Evolutionary conservation across 2,797 vertebrate genomes (phyloP).

Genomic region (Ispidina picta): DNA sequence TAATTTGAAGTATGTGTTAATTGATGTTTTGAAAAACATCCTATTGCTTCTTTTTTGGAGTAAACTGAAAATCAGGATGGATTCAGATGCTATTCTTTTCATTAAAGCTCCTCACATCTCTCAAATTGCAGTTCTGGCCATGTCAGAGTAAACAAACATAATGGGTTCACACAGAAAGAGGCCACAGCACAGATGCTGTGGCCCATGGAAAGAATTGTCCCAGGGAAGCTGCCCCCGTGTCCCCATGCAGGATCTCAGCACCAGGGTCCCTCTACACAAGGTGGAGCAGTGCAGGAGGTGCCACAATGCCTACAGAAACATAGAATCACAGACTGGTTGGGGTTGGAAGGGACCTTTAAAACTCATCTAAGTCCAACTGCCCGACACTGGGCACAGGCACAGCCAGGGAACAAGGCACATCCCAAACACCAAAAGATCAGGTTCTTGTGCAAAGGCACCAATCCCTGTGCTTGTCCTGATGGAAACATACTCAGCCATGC

Average conservation of each 20-base stretch:
- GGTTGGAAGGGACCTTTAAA: background rate
- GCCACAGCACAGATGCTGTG: background rate
- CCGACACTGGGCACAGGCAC: background rate
- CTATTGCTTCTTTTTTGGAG: fast-evolving
- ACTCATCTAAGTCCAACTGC: background rate
- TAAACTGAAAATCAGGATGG: background rate
- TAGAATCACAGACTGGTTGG: background rate
- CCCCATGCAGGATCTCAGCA: background rate
- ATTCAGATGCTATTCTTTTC: background rate
- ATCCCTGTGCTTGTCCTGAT: background rate
- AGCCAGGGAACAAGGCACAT: background rate
- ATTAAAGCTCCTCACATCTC: background rate
- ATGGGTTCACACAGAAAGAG: fast-evolving
- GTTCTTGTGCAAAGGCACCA: fast-evolving
- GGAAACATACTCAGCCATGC: background rate
- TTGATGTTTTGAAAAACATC: background rate
- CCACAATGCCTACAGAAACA: background rate
- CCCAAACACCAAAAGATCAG: background rate
- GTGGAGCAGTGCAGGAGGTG: background rate
- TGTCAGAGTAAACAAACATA: background rate
- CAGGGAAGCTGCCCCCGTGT: background rate
- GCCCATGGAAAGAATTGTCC: background rate
- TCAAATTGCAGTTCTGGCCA: background rate
- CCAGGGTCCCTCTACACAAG: fast-evolving
- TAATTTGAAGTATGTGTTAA: background rate